Conservation (phyloP, 2,797 vertebrate species). For the Sphenodon punctatus region DNA sequence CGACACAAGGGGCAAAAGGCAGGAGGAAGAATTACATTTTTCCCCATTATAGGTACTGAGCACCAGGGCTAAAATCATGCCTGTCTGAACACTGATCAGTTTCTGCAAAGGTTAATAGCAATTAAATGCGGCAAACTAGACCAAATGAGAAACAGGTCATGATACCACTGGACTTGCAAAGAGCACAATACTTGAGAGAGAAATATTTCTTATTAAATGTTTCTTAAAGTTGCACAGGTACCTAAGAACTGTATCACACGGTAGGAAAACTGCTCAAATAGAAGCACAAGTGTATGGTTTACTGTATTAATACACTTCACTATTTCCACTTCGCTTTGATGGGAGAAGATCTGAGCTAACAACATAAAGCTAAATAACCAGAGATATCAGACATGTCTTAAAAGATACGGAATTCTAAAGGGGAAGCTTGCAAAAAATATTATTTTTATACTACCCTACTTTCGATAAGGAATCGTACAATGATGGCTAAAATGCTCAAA, state of each 20-base stretch:
- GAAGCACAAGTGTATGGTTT: slow-evolving; percentile 31
- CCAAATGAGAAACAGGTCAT: slow-evolving; percentile 82
- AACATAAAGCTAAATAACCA: not conserved
- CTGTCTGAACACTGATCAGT: slow-evolving; percentile 86
- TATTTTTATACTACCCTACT: not conserved
- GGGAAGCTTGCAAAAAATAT: not conserved
- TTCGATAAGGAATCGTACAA: not conserved
- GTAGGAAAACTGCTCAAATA: slow-evolving; percentile 20
- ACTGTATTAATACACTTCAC: slow-evolving; percentile 26
- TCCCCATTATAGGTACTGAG: slow-evolving; percentile 79
- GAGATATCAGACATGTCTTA: not conserved
- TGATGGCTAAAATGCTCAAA: not conserved
- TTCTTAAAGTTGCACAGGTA: slow-evolving; percentile 57
- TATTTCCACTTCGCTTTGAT: slow-evolving; percentile 1
- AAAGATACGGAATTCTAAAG: not conserved
- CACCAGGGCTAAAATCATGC: slow-evolving; percentile 81
- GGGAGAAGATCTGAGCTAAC: not conserved
- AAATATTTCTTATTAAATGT: slow-evolving; percentile 70
- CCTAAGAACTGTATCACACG: slow-evolving; percentile 28
- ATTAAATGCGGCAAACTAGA: slow-evolving; percentile 88
- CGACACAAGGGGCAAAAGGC: slow-evolving; percentile 78
- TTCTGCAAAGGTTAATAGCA: slow-evolving; percentile 91
- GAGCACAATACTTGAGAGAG: slow-evolving; percentile 71
- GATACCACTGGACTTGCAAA: slow-evolving; percentile 77
- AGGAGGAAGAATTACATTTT: slow-evolving; percentile 78